phyloP scores from a whole-genome alignment of 2,797 vertebrate genomes.

The Crotalus adamanteus region DNA sequence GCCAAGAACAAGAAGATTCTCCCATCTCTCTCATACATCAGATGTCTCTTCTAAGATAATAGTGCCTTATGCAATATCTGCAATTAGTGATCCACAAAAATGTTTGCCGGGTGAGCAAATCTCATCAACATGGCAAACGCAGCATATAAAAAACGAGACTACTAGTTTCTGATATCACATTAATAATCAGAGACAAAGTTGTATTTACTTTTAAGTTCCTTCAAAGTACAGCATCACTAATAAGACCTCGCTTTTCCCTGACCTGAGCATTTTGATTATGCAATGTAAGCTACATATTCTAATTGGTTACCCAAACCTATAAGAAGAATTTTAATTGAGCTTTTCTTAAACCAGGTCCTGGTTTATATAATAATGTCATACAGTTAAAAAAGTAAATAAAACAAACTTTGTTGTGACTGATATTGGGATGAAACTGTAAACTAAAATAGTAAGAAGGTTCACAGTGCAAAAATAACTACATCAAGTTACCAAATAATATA shows the following conservation, averaged over 20 bases:
- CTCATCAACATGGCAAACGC: background rate
- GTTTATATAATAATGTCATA: background rate
- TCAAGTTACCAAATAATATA: background rate
- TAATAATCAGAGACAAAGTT: background rate
- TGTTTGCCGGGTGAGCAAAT: background rate
- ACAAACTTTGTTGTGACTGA: background rate
- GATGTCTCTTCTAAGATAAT: background rate
- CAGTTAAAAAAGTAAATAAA: background rate
- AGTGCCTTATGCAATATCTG: no score
- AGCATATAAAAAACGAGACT: background rate
- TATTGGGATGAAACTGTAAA: background rate
- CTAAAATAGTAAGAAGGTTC: background rate
- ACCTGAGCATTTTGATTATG: background rate
- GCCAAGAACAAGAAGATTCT: background rate
- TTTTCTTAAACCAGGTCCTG: background rate
- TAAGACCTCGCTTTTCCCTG: background rate
- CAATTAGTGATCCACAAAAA: background rate
- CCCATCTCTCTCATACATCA: background rate
- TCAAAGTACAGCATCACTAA: background rate
- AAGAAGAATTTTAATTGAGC: background rate
- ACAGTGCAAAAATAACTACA: background rate
- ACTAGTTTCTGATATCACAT: background rate
- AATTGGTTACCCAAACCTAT: background rate
- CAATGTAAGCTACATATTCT: background rate
- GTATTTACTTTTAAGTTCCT: background rate